Conservation (phyloP, 2,113 vertebrate genomes). For the Alligator sinensis region DNA sequence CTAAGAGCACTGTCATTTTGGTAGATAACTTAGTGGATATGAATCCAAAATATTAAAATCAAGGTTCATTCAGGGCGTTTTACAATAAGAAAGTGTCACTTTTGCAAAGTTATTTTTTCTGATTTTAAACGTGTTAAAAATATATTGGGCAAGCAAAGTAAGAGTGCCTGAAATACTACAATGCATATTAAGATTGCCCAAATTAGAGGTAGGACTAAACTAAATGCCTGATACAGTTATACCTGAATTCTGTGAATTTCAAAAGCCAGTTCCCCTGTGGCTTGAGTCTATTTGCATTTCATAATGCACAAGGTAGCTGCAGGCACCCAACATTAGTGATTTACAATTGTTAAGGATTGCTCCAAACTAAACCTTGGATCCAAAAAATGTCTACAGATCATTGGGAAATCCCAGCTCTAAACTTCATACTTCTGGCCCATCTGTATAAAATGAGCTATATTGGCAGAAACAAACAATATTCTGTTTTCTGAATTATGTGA, state of each 20-base stretch:
- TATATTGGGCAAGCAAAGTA: not conserved
- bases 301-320: not conserved
- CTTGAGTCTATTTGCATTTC: not conserved
- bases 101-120: not conserved
- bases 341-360: not conserved
- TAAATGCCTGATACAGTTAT: not conserved
- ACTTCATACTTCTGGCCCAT: not conserved
- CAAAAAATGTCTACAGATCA: not conserved
- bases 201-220: not conserved
- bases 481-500: not conserved
- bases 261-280: not conserved
- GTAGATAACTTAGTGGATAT: not conserved
- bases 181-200: not conserved
- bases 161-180: not conserved
- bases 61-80: not conserved
- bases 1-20: not conserved
- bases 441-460: not conserved
- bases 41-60: not conserved
- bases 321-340: not conserved
- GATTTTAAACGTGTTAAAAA: not conserved
- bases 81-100: not conserved
- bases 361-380: conserved; percentile 19
- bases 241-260: not conserved
- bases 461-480: not conserved
- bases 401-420: not conserved